Evolutionary conservation across 2,113 vertebrate genomes (phyloP), one percentile per base, ranked within the genome.

Genomic region (Daboia siamensis): DNA sequence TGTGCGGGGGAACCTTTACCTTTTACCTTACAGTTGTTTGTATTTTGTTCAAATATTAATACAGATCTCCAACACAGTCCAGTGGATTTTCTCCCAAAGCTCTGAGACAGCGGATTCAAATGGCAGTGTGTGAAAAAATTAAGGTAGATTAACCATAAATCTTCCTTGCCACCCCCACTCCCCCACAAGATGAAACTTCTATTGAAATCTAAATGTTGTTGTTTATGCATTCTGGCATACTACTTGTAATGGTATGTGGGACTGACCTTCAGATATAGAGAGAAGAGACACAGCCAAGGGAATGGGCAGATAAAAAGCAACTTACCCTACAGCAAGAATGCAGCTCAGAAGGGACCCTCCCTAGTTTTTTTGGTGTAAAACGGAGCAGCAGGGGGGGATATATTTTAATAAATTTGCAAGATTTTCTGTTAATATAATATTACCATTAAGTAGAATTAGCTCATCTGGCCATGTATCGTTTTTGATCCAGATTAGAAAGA

Each of bases 61-160:
- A 0, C 39, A 99, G 99, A 91, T 99, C 99, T 97, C 99, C 99
- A 0, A 96, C 95, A 95, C 98, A 96, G 96, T 94, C 96, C 24
- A 96, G 39, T 87, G 98, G 97, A 94, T 96, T 96, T 91, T 98
- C 97, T 94, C 97, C 98, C 94, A 98, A 99, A 96, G 96, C 98
- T 93, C 97, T 99, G 46, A 97, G 95, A 95, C 97, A 98, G 92
- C 97, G 98, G 61, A 90, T 99, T 96, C 96, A 96, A 94, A 98
- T 97, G 90, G 97, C 95, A 59, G 64, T 96, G 90, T 96, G 97
- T 95, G 97, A 97, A 94, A 97, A 97, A 93, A 97, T 93, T 59
- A 98, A 99, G 99, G 99, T 99, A 98, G 1, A 92, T 3, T 92
- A 54, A 90, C n/a, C 21, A 13, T 24, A 48, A 48, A 57, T 13